phyloP scores from a whole-genome alignment of 2,113 vertebrate species.

The Chaetops frenatus region DNA sequence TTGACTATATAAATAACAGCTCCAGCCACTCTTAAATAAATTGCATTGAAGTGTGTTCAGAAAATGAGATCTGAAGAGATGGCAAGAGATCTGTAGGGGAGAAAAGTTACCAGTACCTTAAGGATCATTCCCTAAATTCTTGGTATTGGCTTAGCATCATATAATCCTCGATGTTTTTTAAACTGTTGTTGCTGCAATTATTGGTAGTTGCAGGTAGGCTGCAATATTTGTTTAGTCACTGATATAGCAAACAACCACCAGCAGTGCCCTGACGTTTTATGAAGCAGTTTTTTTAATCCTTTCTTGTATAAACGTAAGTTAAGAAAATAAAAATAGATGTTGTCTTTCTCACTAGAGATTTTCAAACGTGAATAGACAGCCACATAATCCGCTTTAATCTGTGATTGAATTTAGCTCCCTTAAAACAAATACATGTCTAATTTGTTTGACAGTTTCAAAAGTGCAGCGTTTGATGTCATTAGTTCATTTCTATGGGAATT shows the following conservation, averaged over 20 bases:
- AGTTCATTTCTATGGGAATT: not conserved
- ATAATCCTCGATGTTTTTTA: not conserved
- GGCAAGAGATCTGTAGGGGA: not conserved
- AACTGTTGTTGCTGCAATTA: not conserved
- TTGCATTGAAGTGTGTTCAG: not conserved
- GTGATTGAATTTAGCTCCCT: not conserved
- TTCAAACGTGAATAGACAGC: not conserved
- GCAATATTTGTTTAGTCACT: not conserved
- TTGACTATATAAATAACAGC: not conserved
- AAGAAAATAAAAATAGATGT: conserved; percentile 22
- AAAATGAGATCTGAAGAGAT: not conserved
- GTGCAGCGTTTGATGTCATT: not conserved
- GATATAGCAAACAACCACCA: not conserved
- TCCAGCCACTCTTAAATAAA: not conserved
- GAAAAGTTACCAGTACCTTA: not conserved
- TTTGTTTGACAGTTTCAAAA: not conserved
- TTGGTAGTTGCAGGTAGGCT: not conserved
- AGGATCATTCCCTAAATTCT: not conserved
- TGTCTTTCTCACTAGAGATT: not conserved
- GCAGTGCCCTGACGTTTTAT: not conserved
- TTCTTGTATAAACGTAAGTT: not conserved
- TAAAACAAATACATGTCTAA: conserved; percentile 18
- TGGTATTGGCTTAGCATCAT: not conserved
- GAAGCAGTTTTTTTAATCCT: not conserved
- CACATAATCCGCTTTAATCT: not conserved